Evolutionary conservation across 2,888 invertebrate species (phyloP).

Genomic region (Epirrhoe alternata): DNA sequence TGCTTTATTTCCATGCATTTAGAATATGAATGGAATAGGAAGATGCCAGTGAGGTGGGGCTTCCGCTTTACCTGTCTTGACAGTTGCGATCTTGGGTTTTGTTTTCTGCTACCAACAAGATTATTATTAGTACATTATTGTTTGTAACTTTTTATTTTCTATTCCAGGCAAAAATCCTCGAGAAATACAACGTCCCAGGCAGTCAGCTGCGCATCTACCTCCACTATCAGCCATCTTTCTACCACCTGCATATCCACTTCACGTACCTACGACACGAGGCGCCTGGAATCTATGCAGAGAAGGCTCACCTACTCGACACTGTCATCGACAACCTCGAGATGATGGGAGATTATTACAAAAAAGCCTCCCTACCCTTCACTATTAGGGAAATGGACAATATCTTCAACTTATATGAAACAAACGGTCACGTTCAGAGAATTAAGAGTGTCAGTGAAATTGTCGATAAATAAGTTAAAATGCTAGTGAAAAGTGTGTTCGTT

Average conservation of each 20-base stretch:
- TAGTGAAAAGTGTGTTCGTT: constrained; percentile 82
- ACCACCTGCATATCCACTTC: constrained; percentile 98
- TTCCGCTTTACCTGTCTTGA: too few relatives aligned
- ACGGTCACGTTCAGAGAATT: constrained; percentile 80
- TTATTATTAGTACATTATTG: too few relatives aligned
- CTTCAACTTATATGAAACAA: constrained; percentile 86
- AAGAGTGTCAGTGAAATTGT: constrained; percentile 59
- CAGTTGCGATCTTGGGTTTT: too few relatives aligned
- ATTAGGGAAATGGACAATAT: constrained; percentile 91
- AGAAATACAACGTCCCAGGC: constrained; percentile 89
- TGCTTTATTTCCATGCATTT: too few relatives aligned
- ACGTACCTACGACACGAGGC: constrained; percentile 92
- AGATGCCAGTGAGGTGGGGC: too few relatives aligned
- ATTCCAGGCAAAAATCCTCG: constrained; percentile 89
- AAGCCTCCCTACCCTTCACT: constrained; percentile 92
- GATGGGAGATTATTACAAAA: constrained; percentile 92
- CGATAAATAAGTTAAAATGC: constrained; percentile 74
- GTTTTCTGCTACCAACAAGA: too few relatives aligned
- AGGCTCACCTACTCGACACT: constrained; percentile 93
- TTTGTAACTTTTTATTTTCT: too few relatives aligned
- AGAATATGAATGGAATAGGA: too few relatives aligned
- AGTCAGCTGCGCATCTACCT: constrained; percentile 93
- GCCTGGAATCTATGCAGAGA: constrained; percentile 93
- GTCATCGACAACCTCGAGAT: constrained; percentile 96
- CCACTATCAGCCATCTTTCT: constrained; percentile 99